Conservation (phyloP, 2,113 vertebrate genomes). For the Muscicapa adusta region DNA sequence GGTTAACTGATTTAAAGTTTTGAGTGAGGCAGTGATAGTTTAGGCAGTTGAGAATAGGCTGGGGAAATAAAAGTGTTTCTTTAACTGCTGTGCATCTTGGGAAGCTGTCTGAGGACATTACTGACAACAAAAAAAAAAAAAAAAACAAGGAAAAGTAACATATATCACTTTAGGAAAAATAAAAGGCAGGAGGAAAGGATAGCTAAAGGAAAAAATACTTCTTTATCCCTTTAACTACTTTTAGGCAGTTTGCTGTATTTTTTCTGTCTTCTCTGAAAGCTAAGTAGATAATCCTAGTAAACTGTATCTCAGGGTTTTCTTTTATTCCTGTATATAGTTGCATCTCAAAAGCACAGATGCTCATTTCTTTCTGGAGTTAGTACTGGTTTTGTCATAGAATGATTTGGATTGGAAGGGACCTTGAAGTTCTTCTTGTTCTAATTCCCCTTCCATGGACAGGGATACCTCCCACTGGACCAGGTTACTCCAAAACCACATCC, state of each 20-base stretch:
- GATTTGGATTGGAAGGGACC: background rate
- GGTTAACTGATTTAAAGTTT: background rate
- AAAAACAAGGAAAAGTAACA: background rate
- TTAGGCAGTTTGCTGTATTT: background rate
- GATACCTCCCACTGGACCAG: background rate
- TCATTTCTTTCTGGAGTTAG: background rate
- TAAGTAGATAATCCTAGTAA: background rate
- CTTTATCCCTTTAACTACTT: background rate
- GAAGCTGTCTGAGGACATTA: background rate
- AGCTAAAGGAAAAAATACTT: background rate
- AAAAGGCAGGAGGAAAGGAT: background rate
- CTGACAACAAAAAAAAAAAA: background rate
- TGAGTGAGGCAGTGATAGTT: background rate
- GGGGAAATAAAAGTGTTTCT: background rate
- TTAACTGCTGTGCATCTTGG: background rate
- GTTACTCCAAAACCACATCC: background rate
- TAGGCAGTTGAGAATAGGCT: background rate
- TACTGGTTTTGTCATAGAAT: background rate
- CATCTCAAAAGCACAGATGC: background rate
- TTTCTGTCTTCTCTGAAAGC: background rate
- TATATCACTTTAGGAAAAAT: background rate
- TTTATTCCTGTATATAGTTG: background rate
- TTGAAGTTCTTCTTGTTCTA: background rate
- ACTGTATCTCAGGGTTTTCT: background rate
- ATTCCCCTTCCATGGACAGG: background rate